Evolutionary conservation across 1,140 invertebrate genomes (phyloP).

Genomic region (Drosophila insularis): DNA sequence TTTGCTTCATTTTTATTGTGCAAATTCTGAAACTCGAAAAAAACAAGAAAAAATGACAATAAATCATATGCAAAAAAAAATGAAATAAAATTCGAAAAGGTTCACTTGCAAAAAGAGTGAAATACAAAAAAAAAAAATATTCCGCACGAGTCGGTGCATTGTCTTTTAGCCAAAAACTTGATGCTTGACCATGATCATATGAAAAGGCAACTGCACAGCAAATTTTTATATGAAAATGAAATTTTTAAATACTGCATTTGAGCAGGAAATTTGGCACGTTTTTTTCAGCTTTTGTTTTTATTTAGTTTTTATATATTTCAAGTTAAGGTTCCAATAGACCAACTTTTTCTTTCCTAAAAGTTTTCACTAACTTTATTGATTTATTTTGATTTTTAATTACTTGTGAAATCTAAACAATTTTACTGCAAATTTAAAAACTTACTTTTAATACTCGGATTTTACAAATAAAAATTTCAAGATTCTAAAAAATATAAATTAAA

Average conservation of each 20-base stretch:
- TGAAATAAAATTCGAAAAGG: conserved; percentile 21
- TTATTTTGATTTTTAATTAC: too few species aligned
- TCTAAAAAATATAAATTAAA: neutral
- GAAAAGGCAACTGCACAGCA: neutral
- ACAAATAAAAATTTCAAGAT: neutral
- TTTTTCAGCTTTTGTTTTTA: too few species aligned
- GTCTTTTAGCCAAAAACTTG: conserved; percentile 7
- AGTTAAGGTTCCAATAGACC: too few species aligned
- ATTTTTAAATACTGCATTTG: neutral
- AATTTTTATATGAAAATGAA: neutral
- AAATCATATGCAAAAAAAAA: conserved; percentile 72
- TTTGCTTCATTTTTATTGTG: conserved; percentile 44
- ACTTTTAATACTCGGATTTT: too few species aligned
- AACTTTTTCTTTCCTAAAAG: too few species aligned
- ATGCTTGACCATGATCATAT: neutral
- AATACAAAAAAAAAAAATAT: conserved; percentile 2
- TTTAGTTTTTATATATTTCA: too few species aligned
- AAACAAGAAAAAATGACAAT: conserved; percentile 60
- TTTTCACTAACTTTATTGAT: too few species aligned
- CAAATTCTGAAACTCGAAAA: conserved; percentile 76
- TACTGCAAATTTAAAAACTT: neutral
- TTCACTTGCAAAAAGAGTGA: conserved; percentile 18
- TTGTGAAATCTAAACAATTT: too few species aligned
- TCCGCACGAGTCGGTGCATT: conserved; percentile 13
- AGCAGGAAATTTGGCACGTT: neutral